Conservation (phyloP, 2,888 invertebrate genomes). For the Seira ritae region DNA sequence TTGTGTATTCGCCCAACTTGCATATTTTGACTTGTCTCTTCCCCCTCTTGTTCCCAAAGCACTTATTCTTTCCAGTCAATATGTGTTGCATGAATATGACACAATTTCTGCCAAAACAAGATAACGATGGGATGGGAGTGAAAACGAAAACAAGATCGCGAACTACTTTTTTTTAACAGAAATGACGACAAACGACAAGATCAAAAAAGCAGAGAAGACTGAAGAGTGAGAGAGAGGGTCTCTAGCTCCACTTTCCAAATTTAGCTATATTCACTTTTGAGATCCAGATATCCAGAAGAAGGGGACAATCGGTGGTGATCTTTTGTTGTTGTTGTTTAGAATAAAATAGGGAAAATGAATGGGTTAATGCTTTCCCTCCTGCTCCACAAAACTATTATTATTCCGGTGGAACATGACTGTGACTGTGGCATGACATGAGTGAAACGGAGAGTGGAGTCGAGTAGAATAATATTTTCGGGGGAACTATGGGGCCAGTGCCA, state of each 20-base stretch:
- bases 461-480: neutral
- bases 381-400: slow-evolving; percentile 27
- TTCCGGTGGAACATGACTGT: slow-evolving; percentile 19
- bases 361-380: neutral
- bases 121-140: neutral
- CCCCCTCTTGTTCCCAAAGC: neutral
- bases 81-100: slow-evolving; percentile 48
- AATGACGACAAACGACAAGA: slow-evolving; percentile 18
- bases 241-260: too few species aligned
- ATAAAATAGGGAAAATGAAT: slow-evolving; percentile 6
- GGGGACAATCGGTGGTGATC: neutral
- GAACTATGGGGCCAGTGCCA: too few species aligned
- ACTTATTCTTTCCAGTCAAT: slow-evolving; percentile 43
- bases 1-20: neutral
- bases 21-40: neutral
- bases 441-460: slow-evolving; percentile 17
- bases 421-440: slow-evolving; percentile 25
- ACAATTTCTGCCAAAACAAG: slow-evolving; percentile 27
- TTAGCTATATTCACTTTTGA: neutral
- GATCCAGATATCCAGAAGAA: too few species aligned
- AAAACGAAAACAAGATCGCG: slow-evolving; percentile 21
- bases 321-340: slow-evolving; percentile 6
- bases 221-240: too few species aligned
- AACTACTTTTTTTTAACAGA: slow-evolving; percentile 12
- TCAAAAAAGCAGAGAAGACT: neutral